Evolutionary conservation across 2,888 invertebrate species (phyloP).

Genomic region (Aphodius granarius): DNA sequence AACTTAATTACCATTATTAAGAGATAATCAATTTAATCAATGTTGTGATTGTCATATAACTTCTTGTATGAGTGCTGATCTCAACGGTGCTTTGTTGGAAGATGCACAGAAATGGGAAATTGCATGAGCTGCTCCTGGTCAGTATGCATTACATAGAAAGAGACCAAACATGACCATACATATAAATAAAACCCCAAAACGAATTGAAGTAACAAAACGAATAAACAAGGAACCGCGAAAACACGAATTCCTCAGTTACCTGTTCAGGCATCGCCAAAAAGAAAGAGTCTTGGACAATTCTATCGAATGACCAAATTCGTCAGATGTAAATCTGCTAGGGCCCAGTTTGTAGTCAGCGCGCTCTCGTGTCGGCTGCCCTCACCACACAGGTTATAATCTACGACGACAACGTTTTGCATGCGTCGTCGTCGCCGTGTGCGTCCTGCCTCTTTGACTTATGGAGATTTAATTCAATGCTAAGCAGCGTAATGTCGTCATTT

Average conservation of each 20-base stretch:
- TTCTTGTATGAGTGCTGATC: neutral
- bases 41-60: neutral
- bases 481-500: conserved; percentile 33
- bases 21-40: neutral
- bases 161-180: neutral
- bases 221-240: neutral
- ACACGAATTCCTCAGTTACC: conserved; percentile 6
- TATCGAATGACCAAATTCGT: conserved; percentile 23
- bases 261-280: conserved; percentile 2
- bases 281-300: conserved; percentile 8
- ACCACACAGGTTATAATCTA: conserved; percentile 4
- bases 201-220: neutral
- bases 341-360: conserved; percentile 17
- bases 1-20: neutral
- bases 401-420: conserved; percentile 6
- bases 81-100: neutral
- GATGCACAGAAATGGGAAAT: too few relatives aligned
- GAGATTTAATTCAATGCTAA: conserved; percentile 37
- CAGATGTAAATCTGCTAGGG: conserved; percentile 22
- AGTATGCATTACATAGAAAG: too few relatives aligned
- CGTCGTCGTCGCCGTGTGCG: conserved; percentile 27
- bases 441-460: conserved; percentile 30
- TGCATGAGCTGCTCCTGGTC: too few relatives aligned
- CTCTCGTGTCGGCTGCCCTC: conserved; percentile 3
- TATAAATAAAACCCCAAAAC: neutral